Conservation (phyloP, 2,113 vertebrate species). For the Pteronura brasiliensis region DNA sequence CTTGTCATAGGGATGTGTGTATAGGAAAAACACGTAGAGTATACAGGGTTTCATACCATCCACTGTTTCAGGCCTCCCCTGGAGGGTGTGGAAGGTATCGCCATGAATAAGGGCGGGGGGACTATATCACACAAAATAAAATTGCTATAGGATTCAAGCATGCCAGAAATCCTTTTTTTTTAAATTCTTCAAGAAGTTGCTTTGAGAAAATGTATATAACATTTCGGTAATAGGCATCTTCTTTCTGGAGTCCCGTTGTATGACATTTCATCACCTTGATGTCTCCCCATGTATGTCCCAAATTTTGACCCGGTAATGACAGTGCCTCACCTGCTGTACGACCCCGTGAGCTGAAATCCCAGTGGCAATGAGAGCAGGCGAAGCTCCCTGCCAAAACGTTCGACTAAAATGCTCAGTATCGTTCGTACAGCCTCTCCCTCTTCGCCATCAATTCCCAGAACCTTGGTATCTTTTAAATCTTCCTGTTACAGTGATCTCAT, state of each 20-base stretch:
- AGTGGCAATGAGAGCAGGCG: not conserved
- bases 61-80: not conserved
- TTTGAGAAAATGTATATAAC: not conserved
- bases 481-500: slow-evolving; percentile 83
- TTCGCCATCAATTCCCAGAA: slow-evolving; percentile 68
- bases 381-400: slow-evolving; percentile 24
- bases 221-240: not conserved
- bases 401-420: slow-evolving; percentile 41
- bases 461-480: slow-evolving; percentile 51
- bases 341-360: not conserved
- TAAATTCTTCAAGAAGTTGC: not conserved
- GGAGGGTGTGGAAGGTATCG: not conserved
- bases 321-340: not conserved
- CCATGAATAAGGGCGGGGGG: not conserved
- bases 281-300: not conserved
- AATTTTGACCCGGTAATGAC: not conserved
- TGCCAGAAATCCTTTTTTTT: not conserved
- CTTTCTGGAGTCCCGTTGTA: not conserved
- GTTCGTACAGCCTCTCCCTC: slow-evolving; percentile 31
- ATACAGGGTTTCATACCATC: not conserved
- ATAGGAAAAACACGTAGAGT: not conserved
- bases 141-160: not conserved
- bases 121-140: not conserved
- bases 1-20: not conserved
- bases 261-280: not conserved